phyloP scores from a whole-genome alignment of 2,113 vertebrate genomes.

The Varanus salvator region DNA sequence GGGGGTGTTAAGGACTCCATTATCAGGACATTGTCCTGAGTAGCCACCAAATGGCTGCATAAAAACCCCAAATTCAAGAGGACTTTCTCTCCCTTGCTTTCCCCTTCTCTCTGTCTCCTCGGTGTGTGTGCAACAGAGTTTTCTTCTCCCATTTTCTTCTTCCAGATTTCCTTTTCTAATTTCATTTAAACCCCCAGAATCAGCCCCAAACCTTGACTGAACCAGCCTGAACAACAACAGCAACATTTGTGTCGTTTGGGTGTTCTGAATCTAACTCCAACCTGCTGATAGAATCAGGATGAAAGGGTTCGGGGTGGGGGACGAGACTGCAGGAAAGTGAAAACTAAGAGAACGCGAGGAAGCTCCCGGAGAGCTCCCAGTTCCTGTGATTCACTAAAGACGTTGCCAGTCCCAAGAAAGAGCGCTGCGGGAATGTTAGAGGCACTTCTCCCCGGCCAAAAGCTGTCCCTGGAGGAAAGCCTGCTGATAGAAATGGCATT shows the following conservation, averaged over 20 bases:
- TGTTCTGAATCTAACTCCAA: not conserved
- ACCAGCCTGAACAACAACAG: not conserved
- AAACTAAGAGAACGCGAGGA: constrained; percentile 55
- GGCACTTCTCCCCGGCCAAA: too few relatives aligned
- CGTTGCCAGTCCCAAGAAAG: not conserved
- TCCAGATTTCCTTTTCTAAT: constrained; percentile 8
- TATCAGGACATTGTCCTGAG: not conserved
- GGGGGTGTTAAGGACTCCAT: not conserved
- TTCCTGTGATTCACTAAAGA: constrained; percentile 47
- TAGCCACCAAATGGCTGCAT: not conserved
- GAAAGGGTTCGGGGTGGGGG: constrained; percentile 50
- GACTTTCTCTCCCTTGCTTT: not conserved
- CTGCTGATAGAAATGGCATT: not conserved
- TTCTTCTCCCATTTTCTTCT: constrained; percentile 34
- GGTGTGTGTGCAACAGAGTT: not conserved
- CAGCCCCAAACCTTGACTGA: not conserved
- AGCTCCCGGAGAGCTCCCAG: constrained; percentile 44
- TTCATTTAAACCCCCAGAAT: not conserved
- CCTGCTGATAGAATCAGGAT: constrained; percentile 53
- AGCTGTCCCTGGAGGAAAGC: constrained; percentile 17
- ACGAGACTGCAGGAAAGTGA: constrained; percentile 60
- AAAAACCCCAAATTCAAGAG: not conserved
- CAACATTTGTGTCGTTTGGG: not conserved
- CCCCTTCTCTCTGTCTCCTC: too few relatives aligned
- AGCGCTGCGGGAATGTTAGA: not conserved